Conservation (phyloP, 1,140 invertebrate genomes). For the Hetaerina americana region DNA sequence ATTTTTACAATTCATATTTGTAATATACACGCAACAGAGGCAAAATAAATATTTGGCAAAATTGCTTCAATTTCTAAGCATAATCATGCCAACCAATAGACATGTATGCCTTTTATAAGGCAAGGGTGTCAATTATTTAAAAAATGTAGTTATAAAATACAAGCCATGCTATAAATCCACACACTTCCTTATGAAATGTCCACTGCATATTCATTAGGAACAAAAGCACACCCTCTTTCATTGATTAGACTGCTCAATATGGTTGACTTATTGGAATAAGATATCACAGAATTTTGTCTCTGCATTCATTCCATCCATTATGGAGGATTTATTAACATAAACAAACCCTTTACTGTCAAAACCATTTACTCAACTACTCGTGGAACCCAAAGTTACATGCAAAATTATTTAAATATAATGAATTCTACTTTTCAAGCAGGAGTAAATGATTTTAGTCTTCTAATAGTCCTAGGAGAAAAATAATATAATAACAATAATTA, state of each 20-base stretch:
- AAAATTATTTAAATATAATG: background rate
- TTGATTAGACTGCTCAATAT: background rate
- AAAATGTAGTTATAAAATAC: background rate
- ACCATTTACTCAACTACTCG: background rate
- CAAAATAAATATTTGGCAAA: constrained; percentile 1
- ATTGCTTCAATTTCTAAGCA: background rate
- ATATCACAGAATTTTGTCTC: background rate
- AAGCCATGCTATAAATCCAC: background rate
- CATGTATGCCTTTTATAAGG: background rate
- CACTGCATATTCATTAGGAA: background rate
- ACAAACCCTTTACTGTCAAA: background rate
- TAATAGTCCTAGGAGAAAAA: no score
- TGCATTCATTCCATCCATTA: background rate
- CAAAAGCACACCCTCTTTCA: background rate
- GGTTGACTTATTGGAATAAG: background rate
- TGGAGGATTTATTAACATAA: background rate
- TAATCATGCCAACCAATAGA: background rate
- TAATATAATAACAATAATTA: no score
- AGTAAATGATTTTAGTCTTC: no score
- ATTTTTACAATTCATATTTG: background rate
- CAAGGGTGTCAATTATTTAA: background rate
- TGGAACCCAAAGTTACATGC: background rate
- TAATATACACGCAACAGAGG: background rate
- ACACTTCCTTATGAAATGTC: background rate
- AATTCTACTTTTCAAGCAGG: background rate